phyloP scores from a whole-genome alignment of 2,888 invertebrate species.

The Acanthosepion esculentum region DNA sequence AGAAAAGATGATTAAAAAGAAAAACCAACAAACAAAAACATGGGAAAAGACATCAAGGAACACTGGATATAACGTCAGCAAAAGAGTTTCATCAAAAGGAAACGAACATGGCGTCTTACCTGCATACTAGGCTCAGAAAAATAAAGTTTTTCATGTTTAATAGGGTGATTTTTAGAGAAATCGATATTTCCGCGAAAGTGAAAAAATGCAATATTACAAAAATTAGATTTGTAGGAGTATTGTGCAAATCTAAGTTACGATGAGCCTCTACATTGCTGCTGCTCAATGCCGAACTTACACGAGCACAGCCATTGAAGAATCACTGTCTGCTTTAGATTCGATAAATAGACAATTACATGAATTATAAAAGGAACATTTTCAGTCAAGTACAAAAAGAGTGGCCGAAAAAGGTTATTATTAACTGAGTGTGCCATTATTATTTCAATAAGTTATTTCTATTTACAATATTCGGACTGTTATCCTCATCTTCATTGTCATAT shows the following conservation, averaged over 20 bases:
- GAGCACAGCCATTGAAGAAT: not conserved
- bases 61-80: not conserved
- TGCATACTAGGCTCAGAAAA: not conserved
- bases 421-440: not conserved
- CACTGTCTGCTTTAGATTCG: not conserved
- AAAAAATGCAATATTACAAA: not conserved
- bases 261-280: not conserved
- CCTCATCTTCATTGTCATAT: too few relatives aligned
- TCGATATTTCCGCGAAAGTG: not conserved
- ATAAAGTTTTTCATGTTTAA: not conserved
- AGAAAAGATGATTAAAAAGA: not conserved
- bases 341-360: not conserved
- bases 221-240: not conserved
- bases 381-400: not conserved
- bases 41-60: constrained; percentile 9
- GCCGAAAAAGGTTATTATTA: not conserved
- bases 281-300: not conserved
- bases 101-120: not conserved
- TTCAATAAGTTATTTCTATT: not conserved
- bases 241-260: not conserved
- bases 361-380: not conserved
- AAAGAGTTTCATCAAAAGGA: not conserved
- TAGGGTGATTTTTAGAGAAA: not conserved
- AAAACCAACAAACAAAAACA: not conserved
- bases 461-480: too few relatives aligned